A percentile compares a stretch with the other conserved stretches of the same genome.
phyloP scores from a whole-genome alignment of 2,113 vertebrate genomes.

The mouse (Mus musculus) region DNA sequence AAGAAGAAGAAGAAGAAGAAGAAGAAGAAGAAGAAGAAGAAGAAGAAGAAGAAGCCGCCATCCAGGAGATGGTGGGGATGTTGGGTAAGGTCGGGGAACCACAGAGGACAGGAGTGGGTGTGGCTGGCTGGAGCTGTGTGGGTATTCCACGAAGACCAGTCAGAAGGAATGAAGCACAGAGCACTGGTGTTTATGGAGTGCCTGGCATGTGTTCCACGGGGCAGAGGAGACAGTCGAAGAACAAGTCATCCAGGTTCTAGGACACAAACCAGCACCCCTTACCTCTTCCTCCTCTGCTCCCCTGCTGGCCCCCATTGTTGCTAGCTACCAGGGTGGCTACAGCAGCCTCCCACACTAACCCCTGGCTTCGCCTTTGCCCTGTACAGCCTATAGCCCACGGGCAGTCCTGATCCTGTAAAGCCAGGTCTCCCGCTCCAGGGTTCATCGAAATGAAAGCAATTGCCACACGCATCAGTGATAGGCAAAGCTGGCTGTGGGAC shows the following conservation, averaged over 20 bases:
- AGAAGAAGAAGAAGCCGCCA: background rate
- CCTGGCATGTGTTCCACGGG: background rate
- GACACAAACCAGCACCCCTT: background rate
- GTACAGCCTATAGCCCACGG: no score
- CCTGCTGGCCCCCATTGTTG: background rate
- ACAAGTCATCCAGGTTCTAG: background rate
- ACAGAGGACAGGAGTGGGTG: background rate
- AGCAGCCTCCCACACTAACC: background rate
- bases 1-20: background rate
- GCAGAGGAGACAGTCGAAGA: background rate
- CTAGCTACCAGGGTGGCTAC: background rate
- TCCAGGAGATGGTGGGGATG: background rate
- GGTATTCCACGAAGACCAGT: background rate
- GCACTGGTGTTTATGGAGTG: background rate
- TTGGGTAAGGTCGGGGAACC: background rate
- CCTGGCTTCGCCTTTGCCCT: background rate
- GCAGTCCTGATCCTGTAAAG: background rate
- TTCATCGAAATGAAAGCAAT: background rate
- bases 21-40: no score
- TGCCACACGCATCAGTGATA: constrained; percentile 9
- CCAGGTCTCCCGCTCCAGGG: background rate
- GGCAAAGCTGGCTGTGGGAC: constrained; percentile 86
- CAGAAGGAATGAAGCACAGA: background rate
- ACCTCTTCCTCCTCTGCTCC: background rate
- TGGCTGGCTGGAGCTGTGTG: background rate